phyloP scores from a whole-genome alignment of 2,797 vertebrate genomes.

The Limnodromus scolopaceus region DNA sequence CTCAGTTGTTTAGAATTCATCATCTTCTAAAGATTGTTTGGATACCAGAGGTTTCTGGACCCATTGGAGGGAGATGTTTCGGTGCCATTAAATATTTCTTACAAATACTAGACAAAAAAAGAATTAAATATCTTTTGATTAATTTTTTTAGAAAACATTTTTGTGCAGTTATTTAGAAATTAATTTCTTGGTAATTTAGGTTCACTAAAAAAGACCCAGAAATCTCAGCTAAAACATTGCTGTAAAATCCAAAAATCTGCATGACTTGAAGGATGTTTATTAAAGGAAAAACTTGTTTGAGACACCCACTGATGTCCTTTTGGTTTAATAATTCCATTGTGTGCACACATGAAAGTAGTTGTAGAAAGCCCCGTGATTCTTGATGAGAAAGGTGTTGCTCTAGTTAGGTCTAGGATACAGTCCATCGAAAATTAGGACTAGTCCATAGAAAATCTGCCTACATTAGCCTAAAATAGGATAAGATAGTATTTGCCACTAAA shows the following conservation, averaged over 20 bases:
- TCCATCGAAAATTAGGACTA: background rate
- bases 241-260: background rate
- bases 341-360: background rate
- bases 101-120: background rate
- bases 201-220: background rate
- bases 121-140: background rate
- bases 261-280: background rate
- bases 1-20: background rate
- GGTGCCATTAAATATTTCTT: background rate
- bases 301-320: background rate
- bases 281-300: background rate
- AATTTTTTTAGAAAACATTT: background rate
- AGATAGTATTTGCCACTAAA: background rate
- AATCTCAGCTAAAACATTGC: background rate
- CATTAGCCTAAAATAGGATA: background rate
- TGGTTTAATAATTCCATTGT: background rate
- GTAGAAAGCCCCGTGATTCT: background rate
- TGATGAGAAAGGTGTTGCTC: background rate
- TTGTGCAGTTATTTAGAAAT: background rate
- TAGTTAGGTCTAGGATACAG: background rate
- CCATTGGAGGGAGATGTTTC: background rate
- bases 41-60: background rate
- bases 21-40: background rate
- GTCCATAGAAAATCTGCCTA: background rate
- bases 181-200: background rate